A percentile compares a stretch with the other conserved stretches of the same genome.
These are phyloP conservation scores for Teleogryllus oceanicus DNA, from an alignment of 2,888 invertebrate species.

Conservation along the genomic window DNA sequence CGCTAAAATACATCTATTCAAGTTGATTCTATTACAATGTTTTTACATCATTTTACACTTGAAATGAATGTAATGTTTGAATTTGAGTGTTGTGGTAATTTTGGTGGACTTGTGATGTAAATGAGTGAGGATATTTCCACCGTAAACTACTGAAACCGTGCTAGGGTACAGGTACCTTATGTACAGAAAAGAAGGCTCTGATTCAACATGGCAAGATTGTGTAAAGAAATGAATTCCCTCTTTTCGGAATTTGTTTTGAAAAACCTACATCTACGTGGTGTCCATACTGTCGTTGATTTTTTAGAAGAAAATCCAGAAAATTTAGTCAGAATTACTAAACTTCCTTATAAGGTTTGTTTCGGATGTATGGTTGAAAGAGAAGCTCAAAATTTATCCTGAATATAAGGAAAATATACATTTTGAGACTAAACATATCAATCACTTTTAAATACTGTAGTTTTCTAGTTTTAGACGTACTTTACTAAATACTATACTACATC, in stretches of 20 bases:
- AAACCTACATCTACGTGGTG: slow-evolving; percentile 52
- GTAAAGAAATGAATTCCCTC: slow-evolving; percentile 37
- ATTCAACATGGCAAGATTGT: slow-evolving; percentile 31
- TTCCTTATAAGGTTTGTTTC: slow-evolving; percentile 50
- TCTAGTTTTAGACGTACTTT: no score
- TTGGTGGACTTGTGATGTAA: no score
- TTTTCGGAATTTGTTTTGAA: slow-evolving; percentile 51
- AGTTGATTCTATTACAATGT: not conserved
- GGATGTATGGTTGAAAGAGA: not conserved
- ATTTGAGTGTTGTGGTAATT: no score
- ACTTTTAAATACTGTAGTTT: no score
- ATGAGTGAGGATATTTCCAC: no score
- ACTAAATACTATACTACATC: no score
- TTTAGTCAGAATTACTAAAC: slow-evolving; percentile 51
- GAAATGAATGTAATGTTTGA: no score
- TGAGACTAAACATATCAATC: no score
- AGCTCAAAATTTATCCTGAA: no score
- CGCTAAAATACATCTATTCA: not conserved
- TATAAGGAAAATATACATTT: no score
- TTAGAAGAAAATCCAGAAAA: slow-evolving; percentile 56
- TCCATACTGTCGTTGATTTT: slow-evolving; percentile 58
- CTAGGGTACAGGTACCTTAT: no score
- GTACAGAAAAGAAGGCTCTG: not conserved
- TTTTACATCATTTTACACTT: not conserved
- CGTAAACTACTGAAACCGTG: no score